These are phyloP conservation scores for Cricetomys ansorgei DNA, from an alignment of 2,113 vertebrate species.

Conservation along the genomic window DNA sequence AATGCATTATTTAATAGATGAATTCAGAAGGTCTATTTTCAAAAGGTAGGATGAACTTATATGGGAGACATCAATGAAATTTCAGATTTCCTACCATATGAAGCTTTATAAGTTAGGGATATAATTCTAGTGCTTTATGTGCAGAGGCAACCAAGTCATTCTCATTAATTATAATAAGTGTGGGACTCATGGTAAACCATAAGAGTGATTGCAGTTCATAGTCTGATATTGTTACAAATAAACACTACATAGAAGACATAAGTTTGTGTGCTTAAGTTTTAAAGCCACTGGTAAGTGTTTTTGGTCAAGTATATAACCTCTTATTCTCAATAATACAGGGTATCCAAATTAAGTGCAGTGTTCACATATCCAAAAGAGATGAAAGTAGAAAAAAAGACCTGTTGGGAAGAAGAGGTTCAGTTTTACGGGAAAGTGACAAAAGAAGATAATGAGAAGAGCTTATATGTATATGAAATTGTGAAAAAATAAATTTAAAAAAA, in stretches of 20 bases:
- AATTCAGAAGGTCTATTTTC: background rate
- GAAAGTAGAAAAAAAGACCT: background rate
- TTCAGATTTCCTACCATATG: background rate
- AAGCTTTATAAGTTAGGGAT: background rate
- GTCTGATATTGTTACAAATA: background rate
- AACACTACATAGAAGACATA: conserved; percentile 6
- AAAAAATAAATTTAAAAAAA: background rate
- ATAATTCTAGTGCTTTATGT: background rate
- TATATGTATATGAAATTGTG: background rate
- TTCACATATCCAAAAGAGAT: background rate
- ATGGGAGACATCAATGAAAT: background rate
- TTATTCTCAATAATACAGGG: no score
- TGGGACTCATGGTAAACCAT: conserved; percentile 30
- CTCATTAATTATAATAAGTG: conserved; percentile 48
- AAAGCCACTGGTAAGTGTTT: background rate
- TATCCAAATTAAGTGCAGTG: background rate
- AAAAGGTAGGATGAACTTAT: background rate
- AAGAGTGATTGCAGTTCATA: background rate
- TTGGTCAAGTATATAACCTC: background rate
- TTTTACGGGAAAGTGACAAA: background rate
- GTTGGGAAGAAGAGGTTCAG: background rate
- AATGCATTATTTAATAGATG: background rate
- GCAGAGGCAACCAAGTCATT: background rate
- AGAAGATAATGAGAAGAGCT: no score
- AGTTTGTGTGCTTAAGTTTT: conserved; percentile 46